These are phyloP conservation scores for Stichodactyla mertensii DNA, from an alignment of 64 coral and sea anemone genomes.

Conservation along the genomic window DNA sequence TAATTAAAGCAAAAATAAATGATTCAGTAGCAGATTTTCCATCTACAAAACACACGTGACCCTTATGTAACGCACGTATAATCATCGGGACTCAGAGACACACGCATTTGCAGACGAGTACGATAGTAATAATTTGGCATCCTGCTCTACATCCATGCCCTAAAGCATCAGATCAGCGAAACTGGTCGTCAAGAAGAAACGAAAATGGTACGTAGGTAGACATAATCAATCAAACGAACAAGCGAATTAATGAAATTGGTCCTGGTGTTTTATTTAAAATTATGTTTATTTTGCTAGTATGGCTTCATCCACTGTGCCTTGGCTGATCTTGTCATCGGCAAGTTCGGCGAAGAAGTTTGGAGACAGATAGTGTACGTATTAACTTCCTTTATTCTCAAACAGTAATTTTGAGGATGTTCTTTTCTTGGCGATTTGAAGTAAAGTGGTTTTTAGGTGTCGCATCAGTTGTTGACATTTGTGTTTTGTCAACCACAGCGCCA, in stretches of 20 bases:
- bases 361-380: conserved; percentile 62
- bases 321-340: conserved; percentile 69
- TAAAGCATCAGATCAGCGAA: conserved; percentile 5
- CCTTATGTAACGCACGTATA: conserved; percentile 16
- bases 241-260: conserved; percentile 10
- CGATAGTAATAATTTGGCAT: neutral
- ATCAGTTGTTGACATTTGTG: conserved; percentile 18
- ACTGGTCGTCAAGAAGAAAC: neutral
- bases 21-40: neutral
- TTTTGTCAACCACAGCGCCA: conserved; percentile 59
- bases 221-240: neutral
- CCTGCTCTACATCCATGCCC: neutral
- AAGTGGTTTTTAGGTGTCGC: neutral
- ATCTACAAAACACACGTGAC: conserved; percentile 24
- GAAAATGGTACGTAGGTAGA: conserved; percentile 9
- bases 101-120: neutral
- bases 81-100: neutral
- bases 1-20: conserved; percentile 1
- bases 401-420: neutral
- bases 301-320: conserved; percentile 86
- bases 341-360: conserved; percentile 91
- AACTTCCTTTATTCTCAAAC: neutral
- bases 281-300: conserved; percentile 47
- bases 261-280: conserved; percentile 5
- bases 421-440: neutral